A percentile compares a stretch with the other conserved stretches of the same genome.
Conservation (phyloP, 2,888 invertebrate genomes). For the Allophyes oxyacanthae region DNA sequence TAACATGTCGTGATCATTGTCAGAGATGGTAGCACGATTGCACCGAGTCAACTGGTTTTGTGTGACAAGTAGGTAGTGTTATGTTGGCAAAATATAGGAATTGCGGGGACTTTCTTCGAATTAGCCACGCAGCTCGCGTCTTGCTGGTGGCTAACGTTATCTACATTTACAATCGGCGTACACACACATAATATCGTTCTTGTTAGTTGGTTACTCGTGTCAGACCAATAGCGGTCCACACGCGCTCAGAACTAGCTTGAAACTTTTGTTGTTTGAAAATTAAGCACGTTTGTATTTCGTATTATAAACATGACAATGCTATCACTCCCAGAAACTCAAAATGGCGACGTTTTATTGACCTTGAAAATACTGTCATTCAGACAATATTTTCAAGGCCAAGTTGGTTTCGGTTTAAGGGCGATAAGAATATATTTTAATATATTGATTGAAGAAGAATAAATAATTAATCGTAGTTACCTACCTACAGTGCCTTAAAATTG, state of each 20-base stretch:
- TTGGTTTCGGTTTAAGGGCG: too few relatives aligned
- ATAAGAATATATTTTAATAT: too few relatives aligned
- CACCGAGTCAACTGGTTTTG: constrained; percentile 53
- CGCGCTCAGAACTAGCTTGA: neutral
- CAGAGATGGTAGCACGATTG: constrained; percentile 52
- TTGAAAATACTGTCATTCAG: too few relatives aligned
- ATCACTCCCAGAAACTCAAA: too few relatives aligned
- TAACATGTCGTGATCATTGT: constrained; percentile 58
- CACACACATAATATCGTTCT: constrained; percentile 48
- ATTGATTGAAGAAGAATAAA: too few relatives aligned
- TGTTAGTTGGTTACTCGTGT: constrained; percentile 48
- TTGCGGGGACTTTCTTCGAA: constrained; percentile 65
- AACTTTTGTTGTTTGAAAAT: constrained; percentile 4
- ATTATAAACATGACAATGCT: neutral
- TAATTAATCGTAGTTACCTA: too few relatives aligned
- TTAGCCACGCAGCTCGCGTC: constrained; percentile 65
- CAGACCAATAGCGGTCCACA: constrained; percentile 29
- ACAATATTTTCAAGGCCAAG: too few relatives aligned
- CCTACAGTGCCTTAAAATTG: too few relatives aligned
- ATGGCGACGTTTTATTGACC: too few relatives aligned
- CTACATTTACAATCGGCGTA: constrained; percentile 59
- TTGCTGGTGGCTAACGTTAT: constrained; percentile 55
- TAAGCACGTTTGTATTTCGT: neutral
- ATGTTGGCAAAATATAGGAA: constrained; percentile 60
- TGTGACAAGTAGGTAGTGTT: constrained; percentile 49